Evolutionary conservation across 2,888 invertebrate genomes (phyloP), one percentile per base, ranked within the genome.

Genomic region (Pollenia amentaria): DNA sequence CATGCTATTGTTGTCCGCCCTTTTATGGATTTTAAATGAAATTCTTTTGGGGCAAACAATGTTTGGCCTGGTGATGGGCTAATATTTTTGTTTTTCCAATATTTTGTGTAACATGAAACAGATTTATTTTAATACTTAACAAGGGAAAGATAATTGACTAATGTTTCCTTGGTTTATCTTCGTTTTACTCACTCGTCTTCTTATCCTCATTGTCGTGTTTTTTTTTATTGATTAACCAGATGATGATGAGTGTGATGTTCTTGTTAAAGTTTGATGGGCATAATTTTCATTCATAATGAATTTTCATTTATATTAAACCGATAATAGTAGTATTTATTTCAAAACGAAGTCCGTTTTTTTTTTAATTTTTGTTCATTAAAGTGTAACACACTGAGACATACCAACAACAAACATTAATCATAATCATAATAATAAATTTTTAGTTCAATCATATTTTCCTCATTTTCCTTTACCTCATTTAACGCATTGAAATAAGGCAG

Each of bases 61-160:
- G 38, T 65, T 65, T 21, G 46, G 21, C 60, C 14, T 48, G 21
- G 46, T 21, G 72, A 62, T 78, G 48, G 72, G 65, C 80, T 72
- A 76, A 73, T 73, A 62, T 53, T 18, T 72, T 86, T 82, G 64
- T 73, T 64, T 69, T 46, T 62, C 18, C 53, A 78, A 69, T 53
- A 57, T 67, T 73, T 51, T 64, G 18, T 79, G 78, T 60, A 75
- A 75, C 75, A 83, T 83, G 16, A 79, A 79, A 76, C 83, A 86
- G 76, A 83, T 82, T 75, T 70, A 73, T 78, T 75, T 78, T 69
- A 29, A 70, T 75, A 83, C 53, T 79, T 83, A 79, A 86, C 78
- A 83, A 86, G 83, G 82, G 69, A 83, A 86, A 72, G 82, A 86
- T 86, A 86, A 83, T 86, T 86, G 83, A 65, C 79, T 83, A 57